A percentile compares a stretch with the other conserved stretches of the same genome.
These are phyloP conservation scores for Aurelia sp. DNA, from an alignment of 30 jellyfish, hydroid and myxozoan species.

Conservation along the genomic window DNA sequence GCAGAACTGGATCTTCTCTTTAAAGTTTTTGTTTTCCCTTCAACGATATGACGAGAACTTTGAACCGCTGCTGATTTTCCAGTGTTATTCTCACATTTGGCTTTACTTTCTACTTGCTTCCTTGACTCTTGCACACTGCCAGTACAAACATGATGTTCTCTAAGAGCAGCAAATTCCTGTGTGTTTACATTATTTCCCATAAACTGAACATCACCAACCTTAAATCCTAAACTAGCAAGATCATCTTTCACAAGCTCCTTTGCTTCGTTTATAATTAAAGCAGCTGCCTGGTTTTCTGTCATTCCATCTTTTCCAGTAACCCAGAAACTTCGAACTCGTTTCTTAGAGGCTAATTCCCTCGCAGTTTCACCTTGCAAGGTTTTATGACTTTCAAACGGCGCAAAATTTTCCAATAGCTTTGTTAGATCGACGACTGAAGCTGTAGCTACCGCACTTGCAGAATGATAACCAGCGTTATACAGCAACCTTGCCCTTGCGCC, in stretches of 20 bases:
- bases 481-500: conserved; percentile 89
- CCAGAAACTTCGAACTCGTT: conserved; percentile 75
- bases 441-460: conserved; percentile 85
- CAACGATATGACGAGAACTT: too few relatives aligned
- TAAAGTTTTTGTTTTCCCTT: background rate
- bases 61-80: too few relatives aligned
- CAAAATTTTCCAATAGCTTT: conserved; percentile 72
- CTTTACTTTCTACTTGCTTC: too few relatives aligned
- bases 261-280: conserved; percentile 80
- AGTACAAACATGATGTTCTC: too few relatives aligned
- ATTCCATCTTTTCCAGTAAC: conserved; percentile 88
- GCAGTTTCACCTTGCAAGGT: conserved; percentile 57
- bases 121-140: too few relatives aligned
- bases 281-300: conserved; percentile 93
- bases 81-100: too few relatives aligned
- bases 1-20: background rate
- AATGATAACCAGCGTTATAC: conserved; percentile 91
- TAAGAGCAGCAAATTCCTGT: too few relatives aligned
- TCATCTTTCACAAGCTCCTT: conserved; percentile 84
- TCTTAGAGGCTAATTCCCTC: conserved; percentile 43
- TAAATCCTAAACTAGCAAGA: conserved; percentile 72
- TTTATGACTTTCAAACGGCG: conserved; percentile 88
- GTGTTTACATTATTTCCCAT: background rate
- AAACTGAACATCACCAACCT: conserved; percentile 32
- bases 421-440: conserved; percentile 78